phyloP scores from a whole-genome alignment of 1,140 invertebrate genomes.

The Latrodectus geometricus region DNA sequence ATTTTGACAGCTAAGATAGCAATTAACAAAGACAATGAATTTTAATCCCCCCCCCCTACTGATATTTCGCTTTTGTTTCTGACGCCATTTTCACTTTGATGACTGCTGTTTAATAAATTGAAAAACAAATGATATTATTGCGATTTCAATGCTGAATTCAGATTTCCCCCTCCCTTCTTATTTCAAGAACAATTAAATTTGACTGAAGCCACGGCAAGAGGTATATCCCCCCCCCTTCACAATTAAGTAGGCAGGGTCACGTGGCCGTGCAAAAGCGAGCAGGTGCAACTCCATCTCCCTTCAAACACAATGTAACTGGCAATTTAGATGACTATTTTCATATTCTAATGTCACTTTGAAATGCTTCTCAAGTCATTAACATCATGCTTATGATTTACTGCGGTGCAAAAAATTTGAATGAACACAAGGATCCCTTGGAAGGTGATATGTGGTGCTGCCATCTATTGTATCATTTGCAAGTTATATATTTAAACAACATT shows the following conservation, averaged over 20 bases:
- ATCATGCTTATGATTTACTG: not conserved
- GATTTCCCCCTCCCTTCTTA: not conserved
- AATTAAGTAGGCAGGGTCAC: not conserved
- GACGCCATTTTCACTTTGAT: no score
- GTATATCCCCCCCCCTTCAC: not conserved
- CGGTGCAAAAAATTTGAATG: not conserved
- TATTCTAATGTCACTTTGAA: conserved; percentile 25
- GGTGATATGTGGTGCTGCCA: conserved; percentile 9
- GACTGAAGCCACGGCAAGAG: not conserved
- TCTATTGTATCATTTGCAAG: not conserved
- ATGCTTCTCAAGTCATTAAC: conserved; percentile 12
- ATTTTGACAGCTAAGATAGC: no score
- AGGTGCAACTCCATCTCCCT: conserved; percentile 20
- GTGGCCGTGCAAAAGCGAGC: not conserved
- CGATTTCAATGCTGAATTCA: not conserved
- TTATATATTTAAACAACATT: no score
- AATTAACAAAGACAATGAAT: no score
- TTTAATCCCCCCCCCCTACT: no score
- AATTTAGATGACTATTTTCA: conserved; percentile 27
- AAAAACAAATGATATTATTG: no score
- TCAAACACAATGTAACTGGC: not conserved
- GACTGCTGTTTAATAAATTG: no score
- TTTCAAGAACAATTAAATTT: not conserved
- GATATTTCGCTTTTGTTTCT: no score
- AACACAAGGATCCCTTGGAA: not conserved